phyloP scores from a whole-genome alignment of 2,797 vertebrate genomes.

The Pangasius macronema region DNA sequence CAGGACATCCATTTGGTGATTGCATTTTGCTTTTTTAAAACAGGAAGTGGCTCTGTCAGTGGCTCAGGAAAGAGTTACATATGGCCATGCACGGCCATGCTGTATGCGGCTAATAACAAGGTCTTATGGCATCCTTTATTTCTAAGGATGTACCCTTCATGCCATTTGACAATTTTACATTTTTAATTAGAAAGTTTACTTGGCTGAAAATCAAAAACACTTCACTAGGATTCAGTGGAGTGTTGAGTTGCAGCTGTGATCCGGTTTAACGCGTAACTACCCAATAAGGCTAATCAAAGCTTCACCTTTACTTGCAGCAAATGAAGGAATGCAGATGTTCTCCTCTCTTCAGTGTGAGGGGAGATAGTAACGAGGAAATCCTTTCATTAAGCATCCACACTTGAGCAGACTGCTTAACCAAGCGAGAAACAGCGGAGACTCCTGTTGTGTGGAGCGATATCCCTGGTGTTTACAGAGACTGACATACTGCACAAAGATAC shows the following conservation, averaged over 20 bases:
- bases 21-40: conserved; percentile 22
- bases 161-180: neutral
- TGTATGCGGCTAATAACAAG: neutral
- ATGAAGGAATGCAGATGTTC: conserved; percentile 32
- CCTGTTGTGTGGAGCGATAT: conserved; percentile 21
- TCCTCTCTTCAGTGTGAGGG: conserved; percentile 21
- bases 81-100: neutral
- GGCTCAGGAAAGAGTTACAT: neutral
- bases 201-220: conserved; percentile 7
- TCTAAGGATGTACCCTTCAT: neutral
- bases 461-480: conserved; percentile 23
- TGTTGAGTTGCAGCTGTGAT: neutral
- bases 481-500: conserved; percentile 5
- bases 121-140: neutral
- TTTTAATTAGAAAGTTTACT: neutral
- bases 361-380: conserved; percentile 37
- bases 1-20: conserved; percentile 35
- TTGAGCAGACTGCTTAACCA: conserved; percentile 34
- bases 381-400: conserved; percentile 50
- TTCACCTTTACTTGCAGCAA: neutral
- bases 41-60: conserved; percentile 1
- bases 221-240: neutral
- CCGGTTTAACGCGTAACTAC: neutral
- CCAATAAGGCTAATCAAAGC: neutral
- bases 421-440: conserved; percentile 30